phyloP scores from a whole-genome alignment of 2,797 vertebrate genomes.

The Gephyroberyx darwinii region DNA sequence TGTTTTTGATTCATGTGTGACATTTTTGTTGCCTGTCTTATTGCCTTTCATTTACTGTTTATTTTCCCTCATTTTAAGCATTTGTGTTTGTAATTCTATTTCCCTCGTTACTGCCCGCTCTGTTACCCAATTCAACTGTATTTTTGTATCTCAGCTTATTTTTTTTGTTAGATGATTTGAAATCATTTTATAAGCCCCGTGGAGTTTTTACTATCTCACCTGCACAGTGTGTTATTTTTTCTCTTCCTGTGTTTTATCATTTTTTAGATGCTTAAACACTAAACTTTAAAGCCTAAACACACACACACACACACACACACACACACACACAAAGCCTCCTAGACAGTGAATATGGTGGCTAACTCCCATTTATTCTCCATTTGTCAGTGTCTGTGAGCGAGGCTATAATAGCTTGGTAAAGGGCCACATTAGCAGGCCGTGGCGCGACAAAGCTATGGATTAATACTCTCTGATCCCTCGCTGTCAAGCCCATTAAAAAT shows the following conservation, averaged over 20 bases:
- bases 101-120: neutral
- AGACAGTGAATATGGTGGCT: conserved; percentile 38
- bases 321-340: neutral
- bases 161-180: neutral
- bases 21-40: neutral
- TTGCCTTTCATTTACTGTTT: neutral
- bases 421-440: conserved; percentile 69
- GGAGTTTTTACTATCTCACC: neutral
- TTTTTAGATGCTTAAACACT: neutral
- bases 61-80: neutral
- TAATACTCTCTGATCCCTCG: conserved; percentile 73
- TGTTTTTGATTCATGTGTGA: neutral
- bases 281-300: neutral
- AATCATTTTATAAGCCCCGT: neutral
- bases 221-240: neutral
- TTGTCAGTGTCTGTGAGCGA: conserved; percentile 54
- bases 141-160: neutral
- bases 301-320: neutral
- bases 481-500: conserved; percentile 76
- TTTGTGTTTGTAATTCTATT: neutral
- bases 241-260: neutral
- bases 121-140: neutral
- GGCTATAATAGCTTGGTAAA: conserved; percentile 70
- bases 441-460: conserved; percentile 68
- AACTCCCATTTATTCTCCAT: conserved; percentile 68